Conservation (phyloP, 1,140 invertebrate genomes). For the Solenopsis invicta region DNA sequence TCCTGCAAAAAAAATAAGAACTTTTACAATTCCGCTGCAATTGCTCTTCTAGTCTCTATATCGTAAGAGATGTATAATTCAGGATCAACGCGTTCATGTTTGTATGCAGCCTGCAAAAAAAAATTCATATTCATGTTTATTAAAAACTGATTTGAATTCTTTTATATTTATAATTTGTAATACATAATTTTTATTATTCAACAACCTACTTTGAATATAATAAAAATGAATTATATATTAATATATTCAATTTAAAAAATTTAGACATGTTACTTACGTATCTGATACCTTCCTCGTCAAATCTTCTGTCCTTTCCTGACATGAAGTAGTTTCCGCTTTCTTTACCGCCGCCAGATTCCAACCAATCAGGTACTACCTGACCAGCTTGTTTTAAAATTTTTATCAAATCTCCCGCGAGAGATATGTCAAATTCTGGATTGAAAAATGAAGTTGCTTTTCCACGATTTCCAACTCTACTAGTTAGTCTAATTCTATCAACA, state of each 20-base stretch:
- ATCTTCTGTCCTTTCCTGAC: conserved; percentile 77
- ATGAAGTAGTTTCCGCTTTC: conserved; percentile 82
- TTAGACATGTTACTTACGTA: no score
- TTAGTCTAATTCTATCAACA: conserved; percentile 97
- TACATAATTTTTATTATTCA: neutral
- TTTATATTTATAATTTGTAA: neutral
- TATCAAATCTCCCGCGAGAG: conserved; percentile 89
- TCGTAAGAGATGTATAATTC: no score
- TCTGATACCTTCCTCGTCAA: conserved; percentile 88
- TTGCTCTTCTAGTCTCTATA: no score
- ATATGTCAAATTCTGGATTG: conserved; percentile 89
- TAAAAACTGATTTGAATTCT: neutral
- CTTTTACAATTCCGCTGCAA: no score
- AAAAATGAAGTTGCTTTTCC: conserved; percentile 97
- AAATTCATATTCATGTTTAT: conserved; percentile 20
- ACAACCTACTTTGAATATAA: no score
- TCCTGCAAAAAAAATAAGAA: no score
- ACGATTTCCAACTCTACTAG: conserved; percentile 96
- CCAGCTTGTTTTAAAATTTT: conserved; percentile 91
- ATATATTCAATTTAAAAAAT: no score
- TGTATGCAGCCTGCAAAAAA: conserved; percentile 70
- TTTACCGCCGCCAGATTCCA: conserved; percentile 83
- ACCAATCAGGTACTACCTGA: conserved; percentile 90
- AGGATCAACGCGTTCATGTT: no score
- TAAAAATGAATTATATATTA: no score